Evolutionary conservation across 2,113 vertebrate species (phyloP).

Genomic region (Pao palembangensis): DNA sequence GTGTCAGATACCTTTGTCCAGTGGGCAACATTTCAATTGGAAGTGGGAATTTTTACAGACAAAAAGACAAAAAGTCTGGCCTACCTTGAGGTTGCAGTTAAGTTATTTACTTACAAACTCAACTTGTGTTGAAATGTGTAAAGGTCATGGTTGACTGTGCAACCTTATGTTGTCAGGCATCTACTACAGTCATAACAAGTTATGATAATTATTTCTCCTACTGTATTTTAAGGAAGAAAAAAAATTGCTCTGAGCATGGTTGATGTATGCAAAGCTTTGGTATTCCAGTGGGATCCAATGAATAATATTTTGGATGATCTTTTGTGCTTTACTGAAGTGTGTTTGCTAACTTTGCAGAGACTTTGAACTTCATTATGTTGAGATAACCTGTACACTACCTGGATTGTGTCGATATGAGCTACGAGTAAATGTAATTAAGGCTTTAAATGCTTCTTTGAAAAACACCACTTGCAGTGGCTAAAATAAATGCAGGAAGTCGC

Average conservation of each 20-base stretch:
- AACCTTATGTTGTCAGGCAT: slow-evolving; percentile 24
- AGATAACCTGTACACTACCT: slow-evolving; percentile 20
- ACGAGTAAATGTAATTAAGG: slow-evolving; percentile 30
- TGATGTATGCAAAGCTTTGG: slow-evolving; percentile 9
- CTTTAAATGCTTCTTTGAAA: slow-evolving; percentile 11
- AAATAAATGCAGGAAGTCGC: background rate
- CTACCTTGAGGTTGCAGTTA: background rate
- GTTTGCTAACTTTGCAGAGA: slow-evolving; percentile 27
- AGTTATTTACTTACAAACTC: slow-evolving; percentile 35
- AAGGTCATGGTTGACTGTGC: slow-evolving; percentile 11
- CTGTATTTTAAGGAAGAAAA: slow-evolving; percentile 4
- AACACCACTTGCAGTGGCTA: slow-evolving; percentile 7
- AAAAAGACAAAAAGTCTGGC: background rate
- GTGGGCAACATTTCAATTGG: background rate
- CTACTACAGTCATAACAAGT: slow-evolving; percentile 4
- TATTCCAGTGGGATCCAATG: slow-evolving; percentile 1
- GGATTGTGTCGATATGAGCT: slow-evolving; percentile 32
- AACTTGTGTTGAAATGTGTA: slow-evolving; percentile 21
- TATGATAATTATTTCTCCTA: slow-evolving; percentile 16
- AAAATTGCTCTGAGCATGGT: slow-evolving; percentile 12
- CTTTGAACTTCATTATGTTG: slow-evolving; percentile 39
- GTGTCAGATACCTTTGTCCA: slow-evolving; percentile 8
- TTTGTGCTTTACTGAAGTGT: slow-evolving; percentile 13
- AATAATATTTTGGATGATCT: slow-evolving; percentile 6
- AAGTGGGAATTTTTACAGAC: background rate